These are phyloP conservation scores for Neotoxoptera formosana DNA, from an alignment of 1,140 invertebrate species.

Conservation along the genomic window DNA sequence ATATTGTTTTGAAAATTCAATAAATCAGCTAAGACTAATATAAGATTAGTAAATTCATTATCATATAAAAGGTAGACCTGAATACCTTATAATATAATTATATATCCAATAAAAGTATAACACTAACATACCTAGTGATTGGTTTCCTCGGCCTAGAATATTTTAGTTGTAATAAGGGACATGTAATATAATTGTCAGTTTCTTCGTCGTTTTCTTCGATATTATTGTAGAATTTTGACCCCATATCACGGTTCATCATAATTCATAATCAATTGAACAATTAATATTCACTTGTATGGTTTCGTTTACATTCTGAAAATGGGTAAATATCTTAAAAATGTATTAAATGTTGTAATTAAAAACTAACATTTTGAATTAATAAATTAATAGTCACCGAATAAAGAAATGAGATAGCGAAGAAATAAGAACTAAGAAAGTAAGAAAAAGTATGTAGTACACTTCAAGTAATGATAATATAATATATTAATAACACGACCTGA, in stretches of 20 bases:
- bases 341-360: neutral
- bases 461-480: too few relatives aligned
- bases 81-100: neutral
- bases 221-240: constrained; percentile 13
- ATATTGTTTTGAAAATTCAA: neutral
- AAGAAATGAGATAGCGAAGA: too few relatives aligned
- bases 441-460: neutral
- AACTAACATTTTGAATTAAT: neutral
- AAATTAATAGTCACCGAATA: neutral
- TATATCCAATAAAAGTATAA: neutral
- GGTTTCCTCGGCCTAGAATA: constrained; percentile 39
- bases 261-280: neutral
- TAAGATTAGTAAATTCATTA: too few relatives aligned
- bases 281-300: neutral
- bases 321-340: too few relatives aligned
- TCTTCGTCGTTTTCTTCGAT: constrained; percentile 45
- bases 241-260: neutral
- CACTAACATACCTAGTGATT: constrained; percentile 39
- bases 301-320: neutral
- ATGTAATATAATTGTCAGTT: constrained; percentile 51
- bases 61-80: too few relatives aligned
- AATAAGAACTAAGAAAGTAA: neutral
- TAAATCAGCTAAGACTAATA: too few relatives aligned
- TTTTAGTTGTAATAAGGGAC: constrained; percentile 46
- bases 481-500: too few relatives aligned